phyloP scores from a whole-genome alignment of 2,113 vertebrate species.

The Cyphomyrus discorhynchus region DNA sequence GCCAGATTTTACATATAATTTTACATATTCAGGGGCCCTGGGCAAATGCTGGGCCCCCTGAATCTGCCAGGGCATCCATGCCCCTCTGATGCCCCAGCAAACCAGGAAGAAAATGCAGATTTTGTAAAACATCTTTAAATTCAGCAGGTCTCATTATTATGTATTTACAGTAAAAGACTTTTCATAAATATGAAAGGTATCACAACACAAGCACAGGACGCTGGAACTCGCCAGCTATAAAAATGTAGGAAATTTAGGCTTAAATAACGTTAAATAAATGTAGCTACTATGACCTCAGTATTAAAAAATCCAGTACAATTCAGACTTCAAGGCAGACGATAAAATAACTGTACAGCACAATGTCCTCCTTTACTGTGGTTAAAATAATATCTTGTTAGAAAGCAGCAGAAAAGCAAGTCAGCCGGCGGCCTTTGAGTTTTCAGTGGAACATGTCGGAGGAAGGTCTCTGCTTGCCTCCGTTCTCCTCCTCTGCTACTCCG shows the following conservation, averaged over 20 bases:
- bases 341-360: not conserved
- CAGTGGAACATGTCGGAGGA: constrained; percentile 33
- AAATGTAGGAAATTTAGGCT: not conserved
- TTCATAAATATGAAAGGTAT: not conserved
- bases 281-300: not conserved
- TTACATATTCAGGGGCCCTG: not conserved
- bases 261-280: not conserved
- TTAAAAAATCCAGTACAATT: not conserved
- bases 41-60: not conserved
- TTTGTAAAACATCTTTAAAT: not conserved
- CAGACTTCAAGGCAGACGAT: not conserved
- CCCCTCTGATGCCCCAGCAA: not conserved
- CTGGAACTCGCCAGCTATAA: not conserved
- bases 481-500: constrained; percentile 40
- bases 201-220: not conserved
- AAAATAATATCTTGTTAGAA: not conserved
- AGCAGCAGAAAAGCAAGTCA: not conserved
- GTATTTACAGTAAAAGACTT: not conserved
- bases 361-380: not conserved
- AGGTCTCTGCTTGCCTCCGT: constrained; percentile 33
- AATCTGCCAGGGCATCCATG: not conserved
- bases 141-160: not conserved
- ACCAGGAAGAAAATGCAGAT: not conserved
- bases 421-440: not conserved
- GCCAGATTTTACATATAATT: not conserved